Evolutionary conservation across 2,888 invertebrate genomes (phyloP), one percentile per base, ranked within the genome.

Genomic region (Cancer borealis): DNA sequence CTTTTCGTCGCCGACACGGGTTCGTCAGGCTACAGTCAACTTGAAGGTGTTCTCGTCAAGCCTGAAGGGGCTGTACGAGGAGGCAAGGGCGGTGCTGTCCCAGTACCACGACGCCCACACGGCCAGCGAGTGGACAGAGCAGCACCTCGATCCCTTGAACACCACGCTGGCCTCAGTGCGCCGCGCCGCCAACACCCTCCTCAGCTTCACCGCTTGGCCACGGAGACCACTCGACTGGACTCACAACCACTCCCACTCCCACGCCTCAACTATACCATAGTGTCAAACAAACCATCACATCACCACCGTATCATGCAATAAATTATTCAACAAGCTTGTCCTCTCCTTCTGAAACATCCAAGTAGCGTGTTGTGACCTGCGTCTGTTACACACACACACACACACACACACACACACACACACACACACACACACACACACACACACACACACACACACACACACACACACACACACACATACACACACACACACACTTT

Each of bases 91-190:
- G 84, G 96, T 96, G 10, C 95, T 97, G 91, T 89, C 94, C 1
- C 96, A 96, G 92, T 96, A 96, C 66, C 97, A 97, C 96, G 97
- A 98, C 96, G 97, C 97, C 93, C 97, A 97, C 96, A 97, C 97
- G 0, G 97, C 97, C 92, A 96, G 97, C 0, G 98, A 98, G 96
- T 98, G 98, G 97, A 97, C 98, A 60, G 98, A 98, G 96, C 98
- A 97, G 96, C 97, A 97, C 96, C 97, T 98, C 91, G 97, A 97
- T 96, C 97, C 98, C 96, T 95, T 96, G 93, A 96, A 96, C 88
- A 14, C 39, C 17, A 93, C 93, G 1, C 92, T 95, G 6, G 30
- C 91, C 66, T 46, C 39, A 0, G 49, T 95, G 39, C 45, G 30
- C 88, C 73, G 26, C 47, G n/a, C 92, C 8, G 49, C 88, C 45